Evolutionary conservation across 2,888 invertebrate genomes (phyloP).

Genomic region (Xestia sexstrigata): DNA sequence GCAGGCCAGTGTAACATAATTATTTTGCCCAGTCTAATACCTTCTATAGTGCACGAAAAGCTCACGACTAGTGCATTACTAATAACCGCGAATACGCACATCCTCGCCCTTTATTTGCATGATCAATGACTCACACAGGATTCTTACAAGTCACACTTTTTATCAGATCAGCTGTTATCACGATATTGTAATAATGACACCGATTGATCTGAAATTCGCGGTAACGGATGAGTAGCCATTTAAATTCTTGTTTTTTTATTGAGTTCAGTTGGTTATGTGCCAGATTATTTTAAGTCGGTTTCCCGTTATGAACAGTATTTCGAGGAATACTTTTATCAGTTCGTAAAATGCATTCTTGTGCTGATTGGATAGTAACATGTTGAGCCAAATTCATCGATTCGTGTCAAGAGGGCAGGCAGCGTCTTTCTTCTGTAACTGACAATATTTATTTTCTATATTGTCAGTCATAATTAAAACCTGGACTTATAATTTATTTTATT

Average conservation of each 20-base stretch:
- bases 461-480: neutral
- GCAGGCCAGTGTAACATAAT: neutral
- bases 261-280: neutral
- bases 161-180: conserved; percentile 54
- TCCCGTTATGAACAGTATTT: neutral
- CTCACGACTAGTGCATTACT: conserved; percentile 56
- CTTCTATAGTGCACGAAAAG: conserved; percentile 33
- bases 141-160: conserved; percentile 43
- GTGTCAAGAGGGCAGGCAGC: neutral
- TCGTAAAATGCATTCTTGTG: neutral
- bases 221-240: conserved; percentile 23
- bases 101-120: conserved; percentile 40
- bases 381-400: neutral
- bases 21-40: conserved; percentile 30
- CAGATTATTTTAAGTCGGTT: neutral
- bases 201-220: conserved; percentile 23
- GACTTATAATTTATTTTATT: neutral
- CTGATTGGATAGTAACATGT: neutral
- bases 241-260: neutral
- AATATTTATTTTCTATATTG: neutral
- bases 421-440: neutral
- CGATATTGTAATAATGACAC: conserved; percentile 32
- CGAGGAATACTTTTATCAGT: neutral
- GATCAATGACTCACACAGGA: conserved; percentile 50
- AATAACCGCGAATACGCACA: conserved; percentile 46